Evolutionary conservation across 2,113 vertebrate genomes (phyloP).

Genomic region (Orthochromis malagaraziensis): DNA sequence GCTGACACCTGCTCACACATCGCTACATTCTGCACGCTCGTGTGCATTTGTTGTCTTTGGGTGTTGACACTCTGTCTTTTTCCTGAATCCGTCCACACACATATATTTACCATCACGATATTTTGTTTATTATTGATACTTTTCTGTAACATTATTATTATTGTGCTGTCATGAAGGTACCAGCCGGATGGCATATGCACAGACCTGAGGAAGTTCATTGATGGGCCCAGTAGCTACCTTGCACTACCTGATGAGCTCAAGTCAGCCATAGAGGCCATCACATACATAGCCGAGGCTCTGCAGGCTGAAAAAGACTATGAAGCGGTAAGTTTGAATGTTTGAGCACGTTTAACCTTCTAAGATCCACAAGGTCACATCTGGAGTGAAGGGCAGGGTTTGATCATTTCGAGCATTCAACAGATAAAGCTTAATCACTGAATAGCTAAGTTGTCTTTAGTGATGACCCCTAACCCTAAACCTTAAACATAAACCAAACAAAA

Average conservation of each 20-base stretch:
- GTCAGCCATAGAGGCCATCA: conserved; percentile 76
- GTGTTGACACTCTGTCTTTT: neutral
- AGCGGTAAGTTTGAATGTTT: conserved; percentile 62
- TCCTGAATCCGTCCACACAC: neutral
- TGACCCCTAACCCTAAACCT: accelerated
- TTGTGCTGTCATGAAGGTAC: conserved; percentile 56
- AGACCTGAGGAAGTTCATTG: conserved; percentile 76
- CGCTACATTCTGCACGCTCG: neutral
- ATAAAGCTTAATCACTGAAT: neutral
- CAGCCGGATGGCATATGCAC: conserved; percentile 71
- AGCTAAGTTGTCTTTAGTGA: neutral
- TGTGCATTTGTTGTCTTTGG: neutral
- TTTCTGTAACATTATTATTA: neutral
- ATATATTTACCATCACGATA: neutral
- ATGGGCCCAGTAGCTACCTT: conserved; percentile 73
- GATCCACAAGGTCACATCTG: neutral
- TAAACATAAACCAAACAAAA: neutral
- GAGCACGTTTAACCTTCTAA: neutral
- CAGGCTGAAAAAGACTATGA: conserved; percentile 82
- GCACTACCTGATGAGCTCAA: conserved; percentile 78
- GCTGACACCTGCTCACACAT: neutral
- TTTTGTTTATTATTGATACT: neutral
- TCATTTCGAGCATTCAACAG: neutral
- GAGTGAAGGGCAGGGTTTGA: neutral
- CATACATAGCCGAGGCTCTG: conserved; percentile 80